Evolutionary conservation across 2,888 invertebrate species (phyloP).

Genomic region (Mesorhabditis sp.): DNA sequence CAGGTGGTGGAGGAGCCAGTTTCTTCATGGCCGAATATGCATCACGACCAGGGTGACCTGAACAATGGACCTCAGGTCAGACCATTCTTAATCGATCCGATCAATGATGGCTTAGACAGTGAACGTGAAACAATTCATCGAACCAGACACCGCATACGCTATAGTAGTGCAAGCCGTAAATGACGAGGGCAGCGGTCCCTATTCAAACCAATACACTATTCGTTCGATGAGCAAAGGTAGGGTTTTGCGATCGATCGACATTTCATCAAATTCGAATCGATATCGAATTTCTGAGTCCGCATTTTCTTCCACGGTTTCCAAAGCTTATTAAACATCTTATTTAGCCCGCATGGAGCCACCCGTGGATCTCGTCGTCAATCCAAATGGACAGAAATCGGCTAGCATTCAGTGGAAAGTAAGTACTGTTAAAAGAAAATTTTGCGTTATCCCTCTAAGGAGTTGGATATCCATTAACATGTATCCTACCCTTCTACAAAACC

Average conservation of each 20-base stretch:
- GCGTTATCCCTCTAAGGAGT: no score
- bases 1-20: conserved; percentile 54
- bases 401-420: conserved; percentile 47
- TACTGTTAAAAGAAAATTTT: not conserved
- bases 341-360: conserved; percentile 53
- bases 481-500: no score
- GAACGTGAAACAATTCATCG: conserved; percentile 46
- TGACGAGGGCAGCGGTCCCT: conserved; percentile 56
- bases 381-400: conserved; percentile 50
- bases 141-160: conserved; percentile 54
- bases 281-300: not conserved
- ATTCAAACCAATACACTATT: conserved; percentile 52
- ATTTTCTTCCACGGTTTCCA: not conserved
- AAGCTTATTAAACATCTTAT: conserved; percentile 8
- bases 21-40: conserved; percentile 50
- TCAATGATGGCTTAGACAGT: conserved; percentile 26
- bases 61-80: not conserved
- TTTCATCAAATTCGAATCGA: not conserved
- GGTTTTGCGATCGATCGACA: not conserved
- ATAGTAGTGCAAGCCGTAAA: conserved; percentile 56
- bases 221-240: conserved; percentile 50
- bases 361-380: conserved; percentile 49
- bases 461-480: no score
- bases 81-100: not conserved
- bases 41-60: conserved; percentile 33